Percentiles rank a stretch among this genome's conserved stretches.
Conservation (phyloP, 2,888 invertebrate genomes). For the Noctua pronuba region DNA sequence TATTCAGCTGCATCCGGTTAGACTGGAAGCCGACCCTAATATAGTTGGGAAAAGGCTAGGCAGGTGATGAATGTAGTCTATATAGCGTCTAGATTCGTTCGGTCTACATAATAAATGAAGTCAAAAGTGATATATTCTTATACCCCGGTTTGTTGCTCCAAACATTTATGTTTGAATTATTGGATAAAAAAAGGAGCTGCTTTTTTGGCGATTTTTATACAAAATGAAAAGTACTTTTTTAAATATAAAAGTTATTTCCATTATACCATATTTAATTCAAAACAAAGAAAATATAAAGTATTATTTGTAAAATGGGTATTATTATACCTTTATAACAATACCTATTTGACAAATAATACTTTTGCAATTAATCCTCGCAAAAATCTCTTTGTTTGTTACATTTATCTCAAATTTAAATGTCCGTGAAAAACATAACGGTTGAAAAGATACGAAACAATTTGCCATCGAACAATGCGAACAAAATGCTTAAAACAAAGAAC, state of each 20-base stretch:
- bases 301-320: not conserved
- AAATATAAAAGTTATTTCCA: not conserved
- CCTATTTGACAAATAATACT: not conserved
- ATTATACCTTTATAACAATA: too few species aligned
- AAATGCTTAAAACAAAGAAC: constrained; percentile 9
- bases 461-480: not conserved
- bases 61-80: too few species aligned
- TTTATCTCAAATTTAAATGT: constrained; percentile 1
- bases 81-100: not conserved
- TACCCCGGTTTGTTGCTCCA: not conserved
- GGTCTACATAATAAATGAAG: not conserved
- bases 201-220: not conserved
- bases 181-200: too few species aligned
- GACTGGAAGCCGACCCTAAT: too few species aligned
- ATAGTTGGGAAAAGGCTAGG: too few species aligned
- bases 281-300: not conserved
- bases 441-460: constrained; percentile 17
- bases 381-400: not conserved
- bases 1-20: too few species aligned
- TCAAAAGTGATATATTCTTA: not conserved
- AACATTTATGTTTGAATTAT: too few species aligned
- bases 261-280: not conserved
- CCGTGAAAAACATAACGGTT: not conserved
- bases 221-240: too few species aligned
- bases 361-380: not conserved